phyloP scores from a whole-genome alignment of 2,797 vertebrate genomes.

The Hipposideros larvatus region DNA sequence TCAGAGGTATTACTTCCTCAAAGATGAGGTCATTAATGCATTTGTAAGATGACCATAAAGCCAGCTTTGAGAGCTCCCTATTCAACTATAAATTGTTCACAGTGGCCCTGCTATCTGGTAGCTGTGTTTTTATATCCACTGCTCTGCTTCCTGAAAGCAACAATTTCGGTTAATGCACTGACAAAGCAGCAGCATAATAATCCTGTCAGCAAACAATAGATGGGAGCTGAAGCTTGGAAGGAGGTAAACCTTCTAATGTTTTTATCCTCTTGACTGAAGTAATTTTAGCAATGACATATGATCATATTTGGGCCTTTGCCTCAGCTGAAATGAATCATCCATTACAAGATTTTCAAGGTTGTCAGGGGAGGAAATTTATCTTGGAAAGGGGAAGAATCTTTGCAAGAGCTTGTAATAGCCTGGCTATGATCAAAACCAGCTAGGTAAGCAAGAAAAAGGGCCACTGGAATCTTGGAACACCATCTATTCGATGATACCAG shows the following conservation, averaged over 20 bases:
- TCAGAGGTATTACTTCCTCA: constrained; percentile 50
- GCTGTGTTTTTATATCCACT: constrained; percentile 48
- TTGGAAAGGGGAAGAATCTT: constrained; percentile 51
- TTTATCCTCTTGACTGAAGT: constrained; percentile 71
- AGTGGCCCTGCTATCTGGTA: constrained; percentile 57
- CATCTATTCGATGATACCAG: background rate
- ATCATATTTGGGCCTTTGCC: constrained; percentile 50
- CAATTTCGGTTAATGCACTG: constrained; percentile 63
- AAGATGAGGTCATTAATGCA: constrained; percentile 64
- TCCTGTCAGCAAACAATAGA: constrained; percentile 75
- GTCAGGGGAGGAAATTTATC: background rate
- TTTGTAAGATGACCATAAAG: constrained; percentile 39
- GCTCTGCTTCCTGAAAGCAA: constrained; percentile 74
- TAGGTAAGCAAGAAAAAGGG: constrained; percentile 60
- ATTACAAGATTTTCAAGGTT: constrained; percentile 62
- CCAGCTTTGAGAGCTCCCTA: constrained; percentile 12
- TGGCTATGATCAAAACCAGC: constrained; percentile 58
- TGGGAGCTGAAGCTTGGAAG: constrained; percentile 62
- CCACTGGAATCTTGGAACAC: background rate
- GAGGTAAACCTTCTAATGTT: constrained; percentile 66
- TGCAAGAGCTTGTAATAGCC: background rate
- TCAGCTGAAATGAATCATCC: constrained; percentile 61
- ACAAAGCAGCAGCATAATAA: constrained; percentile 63
- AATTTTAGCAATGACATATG: constrained; percentile 53
- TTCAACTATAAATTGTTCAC: constrained; percentile 71